Evolutionary conservation across 2,797 vertebrate genomes (phyloP).

Genomic region (Rhyacichthys aspro): DNA sequence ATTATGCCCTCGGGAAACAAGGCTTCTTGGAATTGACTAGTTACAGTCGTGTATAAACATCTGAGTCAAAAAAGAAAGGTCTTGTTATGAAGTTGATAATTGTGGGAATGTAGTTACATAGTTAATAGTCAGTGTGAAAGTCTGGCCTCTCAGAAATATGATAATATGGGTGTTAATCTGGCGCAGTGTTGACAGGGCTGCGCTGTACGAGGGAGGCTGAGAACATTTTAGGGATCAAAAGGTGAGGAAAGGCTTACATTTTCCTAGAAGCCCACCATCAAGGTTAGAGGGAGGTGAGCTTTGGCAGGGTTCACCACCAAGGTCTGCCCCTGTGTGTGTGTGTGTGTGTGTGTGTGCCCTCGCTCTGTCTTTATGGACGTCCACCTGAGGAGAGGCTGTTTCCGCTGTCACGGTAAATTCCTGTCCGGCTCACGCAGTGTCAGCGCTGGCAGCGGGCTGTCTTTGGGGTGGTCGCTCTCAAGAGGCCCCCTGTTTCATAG

Average conservation of each 20-base stretch:
- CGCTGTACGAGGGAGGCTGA: conserved; percentile 21
- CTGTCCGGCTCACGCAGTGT: conserved; percentile 64
- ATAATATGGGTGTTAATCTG: conserved; percentile 57
- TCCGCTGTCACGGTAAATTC: conserved; percentile 77
- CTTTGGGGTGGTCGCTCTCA: conserved; percentile 70
- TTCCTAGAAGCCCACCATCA: conserved; percentile 59
- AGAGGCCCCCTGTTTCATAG: conserved; percentile 64
- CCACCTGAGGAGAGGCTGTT: conserved; percentile 76
- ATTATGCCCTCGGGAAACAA: conserved; percentile 54
- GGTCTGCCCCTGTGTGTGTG: conserved; percentile 35
- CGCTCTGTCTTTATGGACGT: conserved; percentile 59
- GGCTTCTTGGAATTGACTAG: conserved; percentile 51
- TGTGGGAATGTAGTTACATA: conserved; percentile 7
- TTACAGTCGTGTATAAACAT: conserved; percentile 55
- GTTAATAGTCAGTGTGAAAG: conserved; percentile 21
- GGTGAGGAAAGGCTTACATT: conserved; percentile 61
- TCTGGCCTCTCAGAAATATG: conserved; percentile 35
- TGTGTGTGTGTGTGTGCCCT: conserved; percentile 27
- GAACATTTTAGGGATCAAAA: conserved; percentile 68
- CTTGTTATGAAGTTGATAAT: conserved; percentile 25
- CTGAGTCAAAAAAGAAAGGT: conserved; percentile 24
- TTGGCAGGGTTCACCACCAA: conserved; percentile 68
- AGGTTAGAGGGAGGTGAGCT: conserved; percentile 66
- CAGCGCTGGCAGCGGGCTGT: conserved; percentile 51
- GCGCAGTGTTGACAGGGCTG: conserved; percentile 55